A percentile compares a stretch with the other conserved stretches of the same genome.
phyloP scores from a whole-genome alignment of 2,113 vertebrate genomes.

The Rhynchomys soricoides region DNA sequence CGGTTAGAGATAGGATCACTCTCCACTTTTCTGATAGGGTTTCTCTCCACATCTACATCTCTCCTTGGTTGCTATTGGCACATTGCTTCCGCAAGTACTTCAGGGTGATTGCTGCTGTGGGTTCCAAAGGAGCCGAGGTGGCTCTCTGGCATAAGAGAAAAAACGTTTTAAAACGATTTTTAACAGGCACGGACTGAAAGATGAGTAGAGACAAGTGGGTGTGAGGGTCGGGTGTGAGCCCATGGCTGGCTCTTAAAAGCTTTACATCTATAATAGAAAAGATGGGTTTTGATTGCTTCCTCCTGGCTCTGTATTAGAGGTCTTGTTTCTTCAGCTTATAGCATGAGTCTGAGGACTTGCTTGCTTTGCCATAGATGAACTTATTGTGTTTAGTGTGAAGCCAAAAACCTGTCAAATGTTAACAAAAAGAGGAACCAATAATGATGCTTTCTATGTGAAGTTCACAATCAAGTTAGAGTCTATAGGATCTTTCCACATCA shows the following conservation, averaged over 20 bases:
- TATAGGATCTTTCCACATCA: neutral
- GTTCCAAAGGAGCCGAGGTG: neutral
- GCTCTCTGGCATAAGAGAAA: neutral
- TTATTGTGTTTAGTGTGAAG: constrained; percentile 59
- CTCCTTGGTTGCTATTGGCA: neutral
- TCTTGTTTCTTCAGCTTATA: constrained; percentile 8
- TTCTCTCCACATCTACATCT: neutral
- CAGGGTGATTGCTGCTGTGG: neutral
- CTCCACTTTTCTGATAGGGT: fast-evolving
- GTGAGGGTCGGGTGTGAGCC: neutral
- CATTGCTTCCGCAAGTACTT: neutral
- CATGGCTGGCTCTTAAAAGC: neutral
- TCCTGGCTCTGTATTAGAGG: neutral
- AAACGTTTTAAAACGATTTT: neutral
- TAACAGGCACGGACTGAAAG: neutral
- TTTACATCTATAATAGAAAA: neutral
- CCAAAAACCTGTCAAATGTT: constrained; percentile 42
- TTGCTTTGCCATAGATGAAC: constrained; percentile 43
- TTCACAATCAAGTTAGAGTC: neutral
- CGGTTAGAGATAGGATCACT: too few species aligned
- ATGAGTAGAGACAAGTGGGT: neutral
- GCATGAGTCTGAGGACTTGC: neutral
- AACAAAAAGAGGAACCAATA: constrained; percentile 37
- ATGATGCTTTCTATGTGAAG: constrained; percentile 24
- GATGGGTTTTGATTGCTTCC: neutral